A percentile compares a stretch with the other conserved stretches of the same genome.
phyloP scores from a whole-genome alignment of 2,797 vertebrate genomes.

The Hoplostethus mediterraneus region DNA sequence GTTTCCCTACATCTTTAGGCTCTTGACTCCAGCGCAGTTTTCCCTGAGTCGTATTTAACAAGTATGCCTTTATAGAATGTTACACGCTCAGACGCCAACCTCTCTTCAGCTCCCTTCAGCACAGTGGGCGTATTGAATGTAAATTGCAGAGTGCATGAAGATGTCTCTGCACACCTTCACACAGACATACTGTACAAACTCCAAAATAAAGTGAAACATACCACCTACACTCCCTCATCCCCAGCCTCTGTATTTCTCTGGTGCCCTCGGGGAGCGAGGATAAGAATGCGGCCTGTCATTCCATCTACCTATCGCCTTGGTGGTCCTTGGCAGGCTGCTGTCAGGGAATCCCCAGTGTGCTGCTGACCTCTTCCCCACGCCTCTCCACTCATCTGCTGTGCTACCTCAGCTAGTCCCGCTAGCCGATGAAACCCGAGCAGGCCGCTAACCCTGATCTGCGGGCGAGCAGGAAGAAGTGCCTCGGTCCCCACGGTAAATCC shows the following conservation, averaged over 20 bases:
- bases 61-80: constrained; percentile 68
- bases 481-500: constrained; percentile 63
- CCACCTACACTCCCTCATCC: constrained; percentile 36
- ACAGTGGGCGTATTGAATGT: constrained; percentile 63
- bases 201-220: constrained; percentile 51
- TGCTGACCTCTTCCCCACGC: constrained; percentile 75
- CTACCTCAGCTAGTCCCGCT: constrained; percentile 60
- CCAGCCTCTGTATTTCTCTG: constrained; percentile 39
- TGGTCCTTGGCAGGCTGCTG: constrained; percentile 80
- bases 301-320: constrained; percentile 72
- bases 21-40: constrained; percentile 50
- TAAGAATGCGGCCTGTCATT: constrained; percentile 72
- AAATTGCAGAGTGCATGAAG: constrained; percentile 50
- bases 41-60: constrained; percentile 54
- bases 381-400: constrained; percentile 75
- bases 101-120: constrained; percentile 40
- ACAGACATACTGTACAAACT: constrained; percentile 41
- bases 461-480: constrained; percentile 61
- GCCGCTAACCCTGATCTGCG: constrained; percentile 64
- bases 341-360: constrained; percentile 67
- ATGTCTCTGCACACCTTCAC: constrained; percentile 49
- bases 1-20: constrained; percentile 58
- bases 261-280: constrained; percentile 37
- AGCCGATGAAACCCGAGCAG: constrained; percentile 75
- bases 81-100: constrained; percentile 23